Evolutionary conservation across 2,888 invertebrate genomes (phyloP).

Genomic region (Xiphydria camelus): DNA sequence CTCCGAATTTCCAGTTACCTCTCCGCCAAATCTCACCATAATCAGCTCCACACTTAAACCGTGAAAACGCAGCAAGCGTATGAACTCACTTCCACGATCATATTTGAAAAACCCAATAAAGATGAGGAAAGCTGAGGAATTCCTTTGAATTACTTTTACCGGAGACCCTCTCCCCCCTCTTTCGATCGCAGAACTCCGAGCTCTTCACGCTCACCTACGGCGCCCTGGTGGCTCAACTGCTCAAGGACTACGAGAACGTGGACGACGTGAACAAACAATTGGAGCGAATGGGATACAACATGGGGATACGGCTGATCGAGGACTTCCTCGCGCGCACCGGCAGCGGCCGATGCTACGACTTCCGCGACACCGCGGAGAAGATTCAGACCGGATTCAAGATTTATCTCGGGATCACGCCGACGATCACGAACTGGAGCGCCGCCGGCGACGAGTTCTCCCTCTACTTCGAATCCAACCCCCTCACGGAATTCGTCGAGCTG

Average conservation of each 20-base stretch:
- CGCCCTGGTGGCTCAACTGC: conserved; percentile 93
- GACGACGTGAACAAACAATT: conserved; percentile 98
- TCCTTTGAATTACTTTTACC: no score
- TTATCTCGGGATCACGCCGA: conserved; percentile 84
- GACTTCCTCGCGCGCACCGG: conserved; percentile 94
- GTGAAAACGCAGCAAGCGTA: no score
- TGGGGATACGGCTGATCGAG: conserved; percentile 96
- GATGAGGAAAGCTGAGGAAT: no score
- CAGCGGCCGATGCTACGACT: conserved; percentile 88
- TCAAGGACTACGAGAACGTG: conserved; percentile 94
- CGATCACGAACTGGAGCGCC: conserved; percentile 92
- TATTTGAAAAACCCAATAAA: no score
- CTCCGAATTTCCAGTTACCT: no score
- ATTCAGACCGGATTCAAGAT: conserved; percentile 74
- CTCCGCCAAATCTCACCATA: no score
- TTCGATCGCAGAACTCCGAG: conserved; percentile 90
- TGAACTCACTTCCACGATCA: no score
- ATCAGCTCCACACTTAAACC: no score
- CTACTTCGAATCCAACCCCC: conserved; percentile 90
- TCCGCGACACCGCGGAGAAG: conserved; percentile 96
- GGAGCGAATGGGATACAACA: conserved; percentile 95
- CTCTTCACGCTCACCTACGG: conserved; percentile 97
- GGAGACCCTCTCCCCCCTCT: no score
- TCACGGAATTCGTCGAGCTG: conserved; percentile 96
- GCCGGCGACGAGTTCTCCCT: conserved; percentile 96